A percentile compares a stretch with the other conserved stretches of the same genome.
Conservation (phyloP, 30 jellyfish, hydroid and myxozoan species). For the Aurelia aurita complex sp. Pacific region DNA sequence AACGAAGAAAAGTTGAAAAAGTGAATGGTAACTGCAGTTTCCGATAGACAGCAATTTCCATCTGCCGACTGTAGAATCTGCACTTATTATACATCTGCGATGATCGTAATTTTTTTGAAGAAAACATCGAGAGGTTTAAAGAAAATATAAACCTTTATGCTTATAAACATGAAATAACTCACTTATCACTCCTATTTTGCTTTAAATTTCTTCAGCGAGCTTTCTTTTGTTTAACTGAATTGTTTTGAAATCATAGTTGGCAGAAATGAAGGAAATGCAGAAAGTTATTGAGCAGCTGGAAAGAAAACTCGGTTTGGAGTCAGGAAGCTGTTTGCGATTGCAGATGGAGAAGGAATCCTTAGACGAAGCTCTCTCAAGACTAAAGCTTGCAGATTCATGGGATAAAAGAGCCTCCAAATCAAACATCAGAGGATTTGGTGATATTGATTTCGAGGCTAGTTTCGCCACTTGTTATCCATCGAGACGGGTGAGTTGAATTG, state of each 20-base stretch:
- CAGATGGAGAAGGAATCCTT: conserved; percentile 80
- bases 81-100: too few relatives aligned
- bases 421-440: conserved; percentile 35
- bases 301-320: conserved; percentile 67
- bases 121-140: too few relatives aligned
- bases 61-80: too few relatives aligned
- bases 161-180: too few relatives aligned
- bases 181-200: too few relatives aligned
- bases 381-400: conserved; percentile 80
- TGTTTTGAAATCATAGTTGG: conserved; percentile 50
- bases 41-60: too few relatives aligned
- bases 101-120: too few relatives aligned
- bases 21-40: too few relatives aligned
- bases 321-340: conserved; percentile 71
- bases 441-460: conserved; percentile 66
- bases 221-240: not conserved
- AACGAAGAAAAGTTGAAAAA: too few relatives aligned
- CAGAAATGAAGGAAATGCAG: conserved; percentile 77
- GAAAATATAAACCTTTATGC: too few relatives aligned
- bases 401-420: conserved; percentile 50
- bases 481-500: conserved; percentile 39
- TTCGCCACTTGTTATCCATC: conserved; percentile 29
- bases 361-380: conserved; percentile 62
- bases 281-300: conserved; percentile 72
- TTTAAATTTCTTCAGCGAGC: not conserved